Base-by-base conservation (phyloP, 2,888 invertebrate species). In the Frankliniella intonsa region DNA sequence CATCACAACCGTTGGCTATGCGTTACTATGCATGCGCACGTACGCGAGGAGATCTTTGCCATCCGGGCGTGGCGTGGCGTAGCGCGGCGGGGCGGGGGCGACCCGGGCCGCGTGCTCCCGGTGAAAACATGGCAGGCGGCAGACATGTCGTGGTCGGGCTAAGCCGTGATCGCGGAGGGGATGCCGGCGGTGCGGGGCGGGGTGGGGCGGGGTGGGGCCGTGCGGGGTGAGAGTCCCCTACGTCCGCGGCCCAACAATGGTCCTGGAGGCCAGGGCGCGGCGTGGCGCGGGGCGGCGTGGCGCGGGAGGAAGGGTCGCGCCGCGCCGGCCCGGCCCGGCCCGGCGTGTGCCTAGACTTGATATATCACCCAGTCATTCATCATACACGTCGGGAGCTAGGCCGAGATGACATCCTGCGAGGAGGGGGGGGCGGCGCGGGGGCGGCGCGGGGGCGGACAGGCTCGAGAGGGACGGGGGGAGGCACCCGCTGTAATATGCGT, bases 281-380 rank as follows among this genome's bases (percentile, higher is more conserved):
- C 55, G 14, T 17, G 55, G 55, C 14, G 55, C 14, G 55, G 55
- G 0, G 55, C 14, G 19, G 38, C 38, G 38, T 38, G 38, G 38
- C 38, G 5, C n/a, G 38, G 38, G 38, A 17, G 55, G 55, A 19
- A 55, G 55, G 55, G 55, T 14, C 5, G 55, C 17, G 55, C 17
- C 7, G 55, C 17, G 55, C 12, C 17, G 55, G 38, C 38, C 38
- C 38, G 38, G 38, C 38, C 38, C 38, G 38, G 38, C 38, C 38
- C 65, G n/a, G n/a, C n/a, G 69, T 12, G 69, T 25, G 25, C 22
- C 69, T 25, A 76, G 69, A 76, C 69, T 76, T 76, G 69, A 76
- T 76, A 76, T 76, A 76, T 76, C 69, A 25, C 69, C 69, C 22
- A 76, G 69, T 76, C 69, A 76, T 76, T 76, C 69, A 76, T 76